A percentile compares a stretch with the other conserved stretches of the same genome.
These are phyloP conservation scores for Cheirogaleus major DNA, from an alignment of 2,797 vertebrate species.

Conservation along the genomic window DNA sequence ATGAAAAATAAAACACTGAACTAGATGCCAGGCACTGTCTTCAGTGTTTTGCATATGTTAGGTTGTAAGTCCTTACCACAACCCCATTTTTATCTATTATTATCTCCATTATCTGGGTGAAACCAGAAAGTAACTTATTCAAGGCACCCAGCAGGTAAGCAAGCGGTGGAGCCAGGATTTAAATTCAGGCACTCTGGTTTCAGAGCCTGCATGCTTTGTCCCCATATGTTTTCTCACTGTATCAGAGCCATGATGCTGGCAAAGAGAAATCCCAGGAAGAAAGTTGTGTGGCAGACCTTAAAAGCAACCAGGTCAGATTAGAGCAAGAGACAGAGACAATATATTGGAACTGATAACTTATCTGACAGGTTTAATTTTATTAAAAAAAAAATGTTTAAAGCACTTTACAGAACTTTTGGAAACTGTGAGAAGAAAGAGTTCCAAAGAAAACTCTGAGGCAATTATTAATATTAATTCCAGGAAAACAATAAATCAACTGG, in stretches of 20 bases:
- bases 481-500: background rate
- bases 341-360: background rate
- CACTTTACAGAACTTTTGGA: background rate
- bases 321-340: background rate
- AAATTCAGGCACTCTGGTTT: background rate
- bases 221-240: background rate
- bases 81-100: background rate
- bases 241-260: background rate
- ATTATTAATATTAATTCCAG: background rate
- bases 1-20: slow-evolving; percentile 6
- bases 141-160: background rate
- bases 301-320: background rate
- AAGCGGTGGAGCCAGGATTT: background rate
- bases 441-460: background rate
- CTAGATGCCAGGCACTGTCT: background rate
- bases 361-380: background rate
- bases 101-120: background rate
- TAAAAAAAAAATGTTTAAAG: background rate
- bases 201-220: background rate
- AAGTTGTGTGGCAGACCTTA: background rate
- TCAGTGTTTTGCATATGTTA: background rate
- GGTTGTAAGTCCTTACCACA: background rate
- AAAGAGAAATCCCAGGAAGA: background rate
- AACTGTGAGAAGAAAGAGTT: background rate
- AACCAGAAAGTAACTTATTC: background rate